A percentile compares a stretch with the other conserved stretches of the same genome.
Conservation (phyloP, 2,113 vertebrate species). For the Macroglossus sobrinus region DNA sequence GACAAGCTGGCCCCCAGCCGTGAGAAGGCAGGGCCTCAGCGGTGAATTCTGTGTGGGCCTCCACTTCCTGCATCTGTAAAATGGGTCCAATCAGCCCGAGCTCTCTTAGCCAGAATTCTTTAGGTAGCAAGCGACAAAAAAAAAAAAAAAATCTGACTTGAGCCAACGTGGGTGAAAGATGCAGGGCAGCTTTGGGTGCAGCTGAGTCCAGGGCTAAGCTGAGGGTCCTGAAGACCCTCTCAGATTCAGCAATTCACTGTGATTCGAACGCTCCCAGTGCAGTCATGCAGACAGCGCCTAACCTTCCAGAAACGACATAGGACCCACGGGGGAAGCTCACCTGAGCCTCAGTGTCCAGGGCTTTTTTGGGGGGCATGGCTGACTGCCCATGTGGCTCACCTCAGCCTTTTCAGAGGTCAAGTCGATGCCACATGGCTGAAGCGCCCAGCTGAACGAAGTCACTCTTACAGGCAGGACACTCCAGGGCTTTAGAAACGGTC, state of each 20-base stretch:
- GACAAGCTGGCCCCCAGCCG: not conserved
- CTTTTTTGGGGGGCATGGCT: not conserved
- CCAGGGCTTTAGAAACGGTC: not conserved
- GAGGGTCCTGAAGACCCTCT: not conserved
- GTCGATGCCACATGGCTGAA: too few species aligned
- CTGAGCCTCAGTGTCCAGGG: not conserved
- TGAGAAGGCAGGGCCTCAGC: not conserved
- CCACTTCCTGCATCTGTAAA: not conserved
- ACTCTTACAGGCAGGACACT: not conserved
- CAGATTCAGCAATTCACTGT: not conserved
- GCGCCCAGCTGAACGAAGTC: not conserved
- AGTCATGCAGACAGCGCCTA: not conserved
- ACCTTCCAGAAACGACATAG: not conserved
- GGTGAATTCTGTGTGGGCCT: not conserved
- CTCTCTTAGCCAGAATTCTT: not conserved
- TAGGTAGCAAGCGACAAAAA: not conserved
- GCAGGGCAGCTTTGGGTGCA: not conserved
- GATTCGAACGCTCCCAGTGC: not conserved
- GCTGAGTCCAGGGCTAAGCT: not conserved
- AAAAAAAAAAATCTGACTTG: not conserved
- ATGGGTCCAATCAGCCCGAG: not conserved
- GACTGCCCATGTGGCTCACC: not conserved
- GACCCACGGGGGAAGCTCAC: not conserved
- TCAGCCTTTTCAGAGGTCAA: not conserved
- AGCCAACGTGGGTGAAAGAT: not conserved